Evolutionary conservation across 2,113 vertebrate genomes (phyloP), one percentile per base, ranked within the genome.

Genomic region (Dicerorhinus sumatrensis): DNA sequence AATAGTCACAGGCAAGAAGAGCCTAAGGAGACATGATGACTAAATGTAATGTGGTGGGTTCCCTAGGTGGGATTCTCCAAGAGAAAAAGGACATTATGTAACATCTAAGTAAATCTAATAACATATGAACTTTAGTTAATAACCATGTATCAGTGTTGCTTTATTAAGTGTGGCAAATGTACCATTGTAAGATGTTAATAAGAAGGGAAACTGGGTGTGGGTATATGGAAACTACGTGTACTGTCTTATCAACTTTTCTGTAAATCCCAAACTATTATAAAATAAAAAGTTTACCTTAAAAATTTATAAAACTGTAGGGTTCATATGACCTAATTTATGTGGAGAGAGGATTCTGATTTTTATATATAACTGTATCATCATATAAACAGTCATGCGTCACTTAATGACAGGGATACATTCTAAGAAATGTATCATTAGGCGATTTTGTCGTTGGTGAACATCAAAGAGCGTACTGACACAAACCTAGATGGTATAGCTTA

Each of bases 231-330:
- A 91, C 27, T 60, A 14, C 27, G 39, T 36, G 5, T 36, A 54
- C 17, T 60, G 46, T 39, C 51, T 72, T 72, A 51, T 87, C 46
- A 77, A 69, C 18, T 11, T 76, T 33, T 42, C 18, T 36, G 25
- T 83, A 63, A 91, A 62, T 79, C 18, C 25, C 39, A 94, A 96
- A 54, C 21, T 65, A 7, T 58, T 81, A 79, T 58, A 92, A 91
- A 95, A 80, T 65, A 79, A 82, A 73, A 51, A 10, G 11, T 75
- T 76, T 80, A 54, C 72, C 85, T 92, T 60, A 69, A 87, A 81
- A 80, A 54, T 16, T 77, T 89, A 60, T 14, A 69, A 77, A 91
- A 65, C 62, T 90, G 2, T 77, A 70, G 36, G 2, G 60, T 91
- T 96, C 25, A 60, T 65, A 36, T 63, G 46, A 77, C 46, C 46